Evolutionary conservation across 2,113 vertebrate species (phyloP).

Genomic region (Rhagologus leucostigma): DNA sequence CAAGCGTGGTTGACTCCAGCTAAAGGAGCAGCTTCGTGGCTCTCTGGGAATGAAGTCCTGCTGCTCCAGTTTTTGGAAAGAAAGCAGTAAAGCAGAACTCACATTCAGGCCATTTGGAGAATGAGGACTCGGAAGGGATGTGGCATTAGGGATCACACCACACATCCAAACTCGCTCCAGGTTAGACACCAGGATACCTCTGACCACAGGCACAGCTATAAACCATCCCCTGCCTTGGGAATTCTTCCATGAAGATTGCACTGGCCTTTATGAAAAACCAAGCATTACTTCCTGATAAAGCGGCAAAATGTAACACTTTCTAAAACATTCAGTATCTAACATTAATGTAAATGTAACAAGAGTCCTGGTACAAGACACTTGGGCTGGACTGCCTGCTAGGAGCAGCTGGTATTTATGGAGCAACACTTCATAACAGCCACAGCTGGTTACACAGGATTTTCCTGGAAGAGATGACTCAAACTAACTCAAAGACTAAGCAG

Average conservation of each 20-base stretch:
- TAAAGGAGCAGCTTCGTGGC: rapidly evolving
- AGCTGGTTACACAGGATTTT: not conserved
- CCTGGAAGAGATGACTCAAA: not conserved
- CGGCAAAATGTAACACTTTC: not conserved
- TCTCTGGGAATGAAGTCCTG: not conserved
- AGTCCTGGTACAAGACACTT: not conserved
- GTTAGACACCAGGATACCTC: not conserved
- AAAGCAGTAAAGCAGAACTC: not conserved
- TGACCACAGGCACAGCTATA: rapidly evolving
- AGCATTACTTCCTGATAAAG: not conserved
- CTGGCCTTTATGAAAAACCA: not conserved
- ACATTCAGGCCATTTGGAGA: rapidly evolving
- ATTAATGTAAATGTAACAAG: not conserved
- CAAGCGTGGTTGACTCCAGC: not conserved
- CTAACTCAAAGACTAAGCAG: not conserved
- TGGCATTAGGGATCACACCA: not conserved
- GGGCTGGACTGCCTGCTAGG: not conserved
- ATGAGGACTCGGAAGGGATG: not conserved
- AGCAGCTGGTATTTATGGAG: slow-evolving; percentile 53
- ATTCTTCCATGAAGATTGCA: not conserved
- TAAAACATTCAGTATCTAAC: not conserved
- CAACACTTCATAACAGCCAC: slow-evolving; percentile 9
- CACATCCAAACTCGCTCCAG: not conserved
- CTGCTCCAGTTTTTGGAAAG: not conserved
- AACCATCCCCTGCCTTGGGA: not conserved